These are phyloP conservation scores for Argyresthia goedartella DNA, from an alignment of 2,888 invertebrate genomes.

Conservation along the genomic window DNA sequence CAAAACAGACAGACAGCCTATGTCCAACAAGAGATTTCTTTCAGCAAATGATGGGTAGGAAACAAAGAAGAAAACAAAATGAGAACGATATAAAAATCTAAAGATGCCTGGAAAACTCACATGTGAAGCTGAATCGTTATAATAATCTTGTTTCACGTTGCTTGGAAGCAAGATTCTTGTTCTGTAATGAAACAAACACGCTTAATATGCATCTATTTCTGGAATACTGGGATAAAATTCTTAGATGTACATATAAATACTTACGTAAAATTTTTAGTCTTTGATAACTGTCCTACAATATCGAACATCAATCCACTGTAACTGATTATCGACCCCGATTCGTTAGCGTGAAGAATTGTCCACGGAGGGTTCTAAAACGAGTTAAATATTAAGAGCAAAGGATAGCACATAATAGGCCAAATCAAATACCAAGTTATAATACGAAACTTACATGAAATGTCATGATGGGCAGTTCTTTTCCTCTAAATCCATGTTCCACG, in stretches of 20 bases:
- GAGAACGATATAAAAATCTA: no score
- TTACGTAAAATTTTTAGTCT: slow-evolving; percentile 86
- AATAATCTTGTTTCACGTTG: slow-evolving; percentile 28
- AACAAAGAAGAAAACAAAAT: neutral
- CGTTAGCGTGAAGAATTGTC: slow-evolving; percentile 78
- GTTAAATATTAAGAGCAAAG: neutral
- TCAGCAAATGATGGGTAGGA: no score
- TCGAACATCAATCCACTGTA: slow-evolving; percentile 84
- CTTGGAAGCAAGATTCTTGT: slow-evolving; percentile 41
- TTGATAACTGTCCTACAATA: slow-evolving; percentile 80
- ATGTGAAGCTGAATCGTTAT: slow-evolving; percentile 31
- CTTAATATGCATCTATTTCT: neutral
- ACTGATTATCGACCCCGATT: slow-evolving; percentile 66
- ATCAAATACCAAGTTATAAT: neutral
- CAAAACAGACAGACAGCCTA: no score
- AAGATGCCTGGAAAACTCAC: slow-evolving; percentile 42
- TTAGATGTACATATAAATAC: slow-evolving; percentile 10
- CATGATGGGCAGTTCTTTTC: slow-evolving; percentile 78
- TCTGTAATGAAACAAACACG: slow-evolving; percentile 21
- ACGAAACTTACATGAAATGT: slow-evolving; percentile 79
- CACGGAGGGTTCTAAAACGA: slow-evolving; percentile 85
- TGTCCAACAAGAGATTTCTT: no score
- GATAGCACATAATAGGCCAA: neutral
- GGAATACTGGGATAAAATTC: neutral
- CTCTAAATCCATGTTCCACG: slow-evolving; percentile 82